Percentiles rank a stretch among this genome's conserved stretches.
phyloP scores from a whole-genome alignment of 2,888 invertebrate genomes.

The Meandrusa payeni region DNA sequence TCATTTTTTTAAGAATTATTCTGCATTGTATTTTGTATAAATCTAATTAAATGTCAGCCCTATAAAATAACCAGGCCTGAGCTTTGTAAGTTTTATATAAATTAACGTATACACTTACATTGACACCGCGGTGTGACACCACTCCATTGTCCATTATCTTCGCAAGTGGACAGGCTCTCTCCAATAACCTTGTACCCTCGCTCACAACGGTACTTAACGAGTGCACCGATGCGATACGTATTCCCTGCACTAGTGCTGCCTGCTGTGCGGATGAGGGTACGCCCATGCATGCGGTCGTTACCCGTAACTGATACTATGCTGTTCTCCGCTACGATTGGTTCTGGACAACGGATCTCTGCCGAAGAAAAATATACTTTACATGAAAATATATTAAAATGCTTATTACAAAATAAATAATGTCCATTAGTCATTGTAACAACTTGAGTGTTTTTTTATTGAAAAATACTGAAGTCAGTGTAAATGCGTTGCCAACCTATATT shows the following conservation, averaged over 20 bases:
- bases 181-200: conserved; percentile 93
- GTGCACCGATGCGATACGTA: conserved; percentile 91
- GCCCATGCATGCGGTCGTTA: conserved; percentile 93
- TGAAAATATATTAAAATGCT: too few relatives aligned
- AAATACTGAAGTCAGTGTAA: too few relatives aligned
- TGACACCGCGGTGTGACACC: conserved; percentile 91
- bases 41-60: too few relatives aligned
- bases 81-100: too few relatives aligned
- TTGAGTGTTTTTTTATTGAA: too few relatives aligned
- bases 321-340: conserved; percentile 90
- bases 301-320: conserved; percentile 94
- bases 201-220: conserved; percentile 94
- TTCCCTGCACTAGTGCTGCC: conserved; percentile 85
- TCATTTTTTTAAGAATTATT: too few relatives aligned
- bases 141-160: conserved; percentile 92
- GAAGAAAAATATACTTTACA: conserved; percentile 27
- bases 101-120: conserved; percentile 88
- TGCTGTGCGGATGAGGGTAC: conserved; percentile 88
- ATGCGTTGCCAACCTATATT: too few relatives aligned
- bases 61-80: too few relatives aligned
- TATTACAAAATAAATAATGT: too few relatives aligned
- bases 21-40: too few relatives aligned
- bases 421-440: too few relatives aligned
- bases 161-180: conserved; percentile 91
- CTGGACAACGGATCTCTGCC: conserved; percentile 92